phyloP scores from a whole-genome alignment of 2,888 invertebrate species.

The Ichneumoninae sp. region DNA sequence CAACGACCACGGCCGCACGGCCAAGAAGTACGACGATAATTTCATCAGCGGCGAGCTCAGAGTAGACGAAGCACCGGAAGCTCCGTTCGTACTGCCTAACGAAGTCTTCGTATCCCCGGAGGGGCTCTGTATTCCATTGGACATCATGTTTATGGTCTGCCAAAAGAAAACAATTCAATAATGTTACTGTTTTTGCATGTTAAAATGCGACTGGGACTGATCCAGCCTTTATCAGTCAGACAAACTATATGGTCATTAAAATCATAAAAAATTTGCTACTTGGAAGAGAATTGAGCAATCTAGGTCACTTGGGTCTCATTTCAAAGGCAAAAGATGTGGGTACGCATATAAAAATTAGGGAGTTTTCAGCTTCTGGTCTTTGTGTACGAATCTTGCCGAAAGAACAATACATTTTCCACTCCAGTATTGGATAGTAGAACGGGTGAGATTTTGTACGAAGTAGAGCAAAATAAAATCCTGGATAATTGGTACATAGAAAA shows the following conservation, averaged over 20 bases:
- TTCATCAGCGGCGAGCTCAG: slow-evolving; percentile 90
- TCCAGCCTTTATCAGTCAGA: no score
- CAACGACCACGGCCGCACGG: slow-evolving; percentile 96
- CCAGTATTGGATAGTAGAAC: no score
- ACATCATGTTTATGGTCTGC: slow-evolving; percentile 71
- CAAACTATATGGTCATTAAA: no score
- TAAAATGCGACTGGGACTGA: no score
- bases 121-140: slow-evolving; percentile 74
- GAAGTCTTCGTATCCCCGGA: slow-evolving; percentile 62
- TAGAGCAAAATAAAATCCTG: not conserved
- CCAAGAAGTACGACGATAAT: slow-evolving; percentile 94
- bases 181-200: not conserved
- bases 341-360: not conserved
- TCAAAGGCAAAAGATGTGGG: not conserved
- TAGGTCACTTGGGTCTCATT: not conserved
- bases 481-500: no score
- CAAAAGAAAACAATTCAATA: slow-evolving; percentile 1
- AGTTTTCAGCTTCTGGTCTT: not conserved
- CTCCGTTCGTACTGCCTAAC: slow-evolving; percentile 67
- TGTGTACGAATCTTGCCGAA: no score
- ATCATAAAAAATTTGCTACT: no score
- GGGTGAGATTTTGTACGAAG: not conserved
- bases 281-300: no score
- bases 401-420: not conserved
- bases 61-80: slow-evolving; percentile 70